A percentile compares a stretch with the other conserved stretches of the same genome.
Conservation (phyloP, 2,113 vertebrate genomes). For the Aplodontia rufa region DNA sequence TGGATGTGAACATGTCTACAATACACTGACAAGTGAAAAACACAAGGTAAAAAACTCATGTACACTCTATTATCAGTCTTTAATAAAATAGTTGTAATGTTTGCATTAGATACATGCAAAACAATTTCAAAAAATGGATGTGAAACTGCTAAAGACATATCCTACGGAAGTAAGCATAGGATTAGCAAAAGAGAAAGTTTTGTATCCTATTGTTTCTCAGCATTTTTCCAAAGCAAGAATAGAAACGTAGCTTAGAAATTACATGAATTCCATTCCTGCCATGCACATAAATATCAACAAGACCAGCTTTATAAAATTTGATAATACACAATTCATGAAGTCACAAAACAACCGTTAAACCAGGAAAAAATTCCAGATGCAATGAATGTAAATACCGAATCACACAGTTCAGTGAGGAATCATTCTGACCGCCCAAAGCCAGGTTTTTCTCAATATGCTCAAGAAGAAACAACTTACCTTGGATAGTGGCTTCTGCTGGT, state of each 20-base stretch:
- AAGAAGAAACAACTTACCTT: slow-evolving; percentile 53
- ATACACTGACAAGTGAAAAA: background rate
- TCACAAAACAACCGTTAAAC: background rate
- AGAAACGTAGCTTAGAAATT: background rate
- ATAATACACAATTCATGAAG: background rate
- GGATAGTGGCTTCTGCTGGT: slow-evolving; percentile 4
- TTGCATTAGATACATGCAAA: background rate
- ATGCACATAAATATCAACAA: background rate
- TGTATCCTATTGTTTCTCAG: background rate
- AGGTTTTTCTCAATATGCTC: too few relatives aligned
- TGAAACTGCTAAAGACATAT: background rate
- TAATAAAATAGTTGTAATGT: background rate
- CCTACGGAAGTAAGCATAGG: background rate
- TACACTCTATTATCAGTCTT: background rate
- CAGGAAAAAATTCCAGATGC: background rate
- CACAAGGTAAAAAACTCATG: background rate
- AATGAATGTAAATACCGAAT: background rate
- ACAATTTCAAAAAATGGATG: background rate
- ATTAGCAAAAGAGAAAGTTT: background rate
- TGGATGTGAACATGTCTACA: background rate
- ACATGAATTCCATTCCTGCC: too few relatives aligned
- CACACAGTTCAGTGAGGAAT: background rate
- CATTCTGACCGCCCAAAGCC: background rate
- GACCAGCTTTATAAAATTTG: background rate
- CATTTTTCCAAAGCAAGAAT: background rate